Percentiles rank a stretch among this genome's conserved stretches.
Evolutionary conservation across 2,797 vertebrate genomes (phyloP).

Genomic region (Paguma larvata): DNA sequence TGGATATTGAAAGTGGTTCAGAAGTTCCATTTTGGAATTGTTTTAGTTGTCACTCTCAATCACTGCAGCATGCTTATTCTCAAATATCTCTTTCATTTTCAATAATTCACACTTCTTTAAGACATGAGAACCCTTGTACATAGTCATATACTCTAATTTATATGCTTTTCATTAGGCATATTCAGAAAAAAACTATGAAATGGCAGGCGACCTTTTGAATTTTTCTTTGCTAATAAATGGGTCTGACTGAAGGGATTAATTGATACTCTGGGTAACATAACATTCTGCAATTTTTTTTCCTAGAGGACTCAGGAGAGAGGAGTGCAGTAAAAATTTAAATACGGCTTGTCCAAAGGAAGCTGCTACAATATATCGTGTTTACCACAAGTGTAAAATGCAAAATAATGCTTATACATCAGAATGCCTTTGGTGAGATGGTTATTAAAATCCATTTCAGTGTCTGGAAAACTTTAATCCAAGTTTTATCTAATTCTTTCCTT

Average conservation of each 20-base stretch:
- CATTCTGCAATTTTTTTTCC: background rate
- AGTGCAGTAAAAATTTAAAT: conserved; percentile 44
- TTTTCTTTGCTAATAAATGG: conserved; percentile 23
- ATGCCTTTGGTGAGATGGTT: conserved; percentile 3
- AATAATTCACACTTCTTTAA: conserved; percentile 44
- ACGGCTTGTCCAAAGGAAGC: conserved; percentile 41
- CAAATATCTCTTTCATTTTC: conserved; percentile 9
- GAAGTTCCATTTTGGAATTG: background rate
- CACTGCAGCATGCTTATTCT: background rate
- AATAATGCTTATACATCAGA: conserved; percentile 43
- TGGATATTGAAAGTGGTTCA: background rate
- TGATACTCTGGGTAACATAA: conserved; percentile 8
- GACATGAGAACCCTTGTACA: background rate
- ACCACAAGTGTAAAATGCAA: background rate
- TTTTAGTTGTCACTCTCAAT: background rate
- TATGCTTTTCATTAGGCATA: background rate
- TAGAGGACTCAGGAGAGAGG: background rate
- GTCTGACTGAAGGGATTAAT: conserved; percentile 19
- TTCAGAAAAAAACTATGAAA: conserved; percentile 46
- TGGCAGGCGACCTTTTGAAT: background rate
- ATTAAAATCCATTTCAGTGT: conserved; percentile 52
- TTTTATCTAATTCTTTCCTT: conserved; percentile 21
- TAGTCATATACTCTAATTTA: background rate
- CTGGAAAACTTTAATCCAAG: conserved; percentile 4
- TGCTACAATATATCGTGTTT: background rate